Percentiles rank a stretch among this genome's conserved stretches.
phyloP scores from a whole-genome alignment of 2,797 vertebrate species.

The Coluber constrictor region DNA sequence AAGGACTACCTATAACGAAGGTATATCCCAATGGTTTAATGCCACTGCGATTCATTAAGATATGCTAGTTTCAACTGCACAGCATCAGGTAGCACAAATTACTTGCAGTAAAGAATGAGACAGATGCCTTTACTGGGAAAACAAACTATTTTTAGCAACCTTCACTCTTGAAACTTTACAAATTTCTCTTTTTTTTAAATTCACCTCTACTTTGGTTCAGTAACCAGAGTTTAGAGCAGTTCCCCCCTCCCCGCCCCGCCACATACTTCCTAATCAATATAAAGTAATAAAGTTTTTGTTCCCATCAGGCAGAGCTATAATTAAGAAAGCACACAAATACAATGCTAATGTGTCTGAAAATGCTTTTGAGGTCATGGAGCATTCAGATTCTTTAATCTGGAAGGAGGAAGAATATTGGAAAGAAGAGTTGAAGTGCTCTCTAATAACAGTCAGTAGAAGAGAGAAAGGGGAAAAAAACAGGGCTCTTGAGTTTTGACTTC shows the following conservation, averaged over 20 bases:
- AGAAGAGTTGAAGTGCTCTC: not conserved
- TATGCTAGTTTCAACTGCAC: not conserved
- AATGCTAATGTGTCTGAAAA: conserved; percentile 22
- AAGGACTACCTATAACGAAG: not conserved
- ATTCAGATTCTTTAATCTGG: conserved; percentile 28
- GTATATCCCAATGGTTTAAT: not conserved
- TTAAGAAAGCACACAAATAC: conserved; percentile 30
- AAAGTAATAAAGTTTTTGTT: conserved; percentile 24
- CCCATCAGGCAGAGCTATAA: conserved; percentile 30
- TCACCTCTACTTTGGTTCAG: conserved; percentile 12
- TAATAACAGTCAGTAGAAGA: accelerated
- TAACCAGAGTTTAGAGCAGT: not conserved
- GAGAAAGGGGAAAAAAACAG: not conserved
- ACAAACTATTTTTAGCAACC: not conserved
- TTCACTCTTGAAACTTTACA: not conserved
- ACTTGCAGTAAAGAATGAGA: not conserved
- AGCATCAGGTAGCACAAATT: not conserved
- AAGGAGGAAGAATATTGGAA: conserved; percentile 11
- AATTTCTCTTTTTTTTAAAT: not conserved
- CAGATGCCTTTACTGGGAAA: not conserved
- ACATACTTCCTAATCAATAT: conserved; percentile 16
- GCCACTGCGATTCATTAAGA: not conserved
- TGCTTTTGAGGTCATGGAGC: conserved; percentile 17
- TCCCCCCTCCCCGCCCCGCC: too few species aligned
- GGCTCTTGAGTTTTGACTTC: not conserved